Conservation (phyloP, 2,113 vertebrate species). For the Pelmatolapia mariae region DNA sequence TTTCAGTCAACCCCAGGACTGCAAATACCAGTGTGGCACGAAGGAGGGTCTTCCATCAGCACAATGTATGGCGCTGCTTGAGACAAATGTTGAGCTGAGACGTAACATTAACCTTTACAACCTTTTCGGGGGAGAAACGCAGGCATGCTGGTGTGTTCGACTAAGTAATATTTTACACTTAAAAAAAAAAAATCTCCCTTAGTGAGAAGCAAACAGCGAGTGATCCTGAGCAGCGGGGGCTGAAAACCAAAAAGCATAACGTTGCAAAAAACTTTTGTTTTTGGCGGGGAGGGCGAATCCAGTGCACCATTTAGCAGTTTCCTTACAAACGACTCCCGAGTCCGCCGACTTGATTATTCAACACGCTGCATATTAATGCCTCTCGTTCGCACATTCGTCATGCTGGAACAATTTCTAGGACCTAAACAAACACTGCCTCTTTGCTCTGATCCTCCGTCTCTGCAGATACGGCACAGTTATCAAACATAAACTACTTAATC, state of each 20-base stretch:
- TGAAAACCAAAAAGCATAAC: background rate
- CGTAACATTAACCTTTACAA: constrained; percentile 52
- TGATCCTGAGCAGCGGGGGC: background rate
- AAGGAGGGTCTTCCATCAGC: constrained; percentile 49
- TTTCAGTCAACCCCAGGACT: constrained; percentile 45
- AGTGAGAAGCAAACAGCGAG: background rate
- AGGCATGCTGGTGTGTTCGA: constrained; percentile 22
- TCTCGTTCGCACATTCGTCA: background rate
- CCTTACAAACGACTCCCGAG: background rate
- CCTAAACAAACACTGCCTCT: constrained; percentile 33
- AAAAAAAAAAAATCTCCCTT: background rate
- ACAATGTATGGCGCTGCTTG: constrained; percentile 51
- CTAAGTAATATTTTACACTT: constrained; percentile 18
- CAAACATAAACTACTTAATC: constrained; percentile 27
- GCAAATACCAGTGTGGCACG: constrained; percentile 67
- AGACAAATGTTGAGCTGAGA: constrained; percentile 50
- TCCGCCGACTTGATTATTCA: background rate
- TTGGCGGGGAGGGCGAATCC: background rate
- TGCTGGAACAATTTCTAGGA: constrained; percentile 4
- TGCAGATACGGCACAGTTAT: constrained; percentile 10
- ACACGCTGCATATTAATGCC: background rate
- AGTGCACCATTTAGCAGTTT: background rate
- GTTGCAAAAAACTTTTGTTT: background rate
- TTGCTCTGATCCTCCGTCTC: constrained; percentile 11
- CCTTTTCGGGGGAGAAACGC: constrained; percentile 31